These are phyloP conservation scores for Dreissena rostriformis DNA, from an alignment of 1,140 invertebrate genomes.

Conservation along the genomic window DNA sequence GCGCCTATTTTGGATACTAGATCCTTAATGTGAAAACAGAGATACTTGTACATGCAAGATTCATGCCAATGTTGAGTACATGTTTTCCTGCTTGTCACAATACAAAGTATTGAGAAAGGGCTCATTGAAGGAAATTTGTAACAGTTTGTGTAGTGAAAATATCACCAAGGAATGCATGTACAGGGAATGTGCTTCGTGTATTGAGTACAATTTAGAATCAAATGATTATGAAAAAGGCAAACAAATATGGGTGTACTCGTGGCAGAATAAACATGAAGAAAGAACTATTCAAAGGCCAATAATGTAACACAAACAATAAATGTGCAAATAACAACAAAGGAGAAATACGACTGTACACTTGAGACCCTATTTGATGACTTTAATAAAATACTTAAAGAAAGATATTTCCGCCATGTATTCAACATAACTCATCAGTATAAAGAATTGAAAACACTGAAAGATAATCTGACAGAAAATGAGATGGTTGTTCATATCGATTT, in stretches of 20 bases:
- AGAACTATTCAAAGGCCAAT: slow-evolving; percentile 29
- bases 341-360: slow-evolving; percentile 4
- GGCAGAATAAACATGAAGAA: slow-evolving; percentile 30
- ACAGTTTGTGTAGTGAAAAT: slow-evolving; percentile 10
- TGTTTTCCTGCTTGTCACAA: slow-evolving; percentile 3
- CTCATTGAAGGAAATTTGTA: slow-evolving; percentile 24
- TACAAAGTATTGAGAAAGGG: neutral
- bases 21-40: slow-evolving; percentile 37
- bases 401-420: slow-evolving; percentile 51
- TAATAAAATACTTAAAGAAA: slow-evolving; percentile 13
- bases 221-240: slow-evolving; percentile 22
- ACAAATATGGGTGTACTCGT: slow-evolving; percentile 27
- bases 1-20: slow-evolving; percentile 46
- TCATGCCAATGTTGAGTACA: slow-evolving; percentile 50
- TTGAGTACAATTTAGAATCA: neutral
- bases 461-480: slow-evolving; percentile 53
- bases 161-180: slow-evolving; percentile 44
- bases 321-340: slow-evolving; percentile 40
- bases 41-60: slow-evolving; percentile 49
- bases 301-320: no score
- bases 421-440: slow-evolving; percentile 61
- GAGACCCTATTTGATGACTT: slow-evolving; percentile 10
- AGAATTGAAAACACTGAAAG: slow-evolving; percentile 36
- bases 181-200: slow-evolving; percentile 23
- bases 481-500: slow-evolving; percentile 63